phyloP scores from a whole-genome alignment of 2,888 invertebrate species.

The Torymus tubicola region DNA sequence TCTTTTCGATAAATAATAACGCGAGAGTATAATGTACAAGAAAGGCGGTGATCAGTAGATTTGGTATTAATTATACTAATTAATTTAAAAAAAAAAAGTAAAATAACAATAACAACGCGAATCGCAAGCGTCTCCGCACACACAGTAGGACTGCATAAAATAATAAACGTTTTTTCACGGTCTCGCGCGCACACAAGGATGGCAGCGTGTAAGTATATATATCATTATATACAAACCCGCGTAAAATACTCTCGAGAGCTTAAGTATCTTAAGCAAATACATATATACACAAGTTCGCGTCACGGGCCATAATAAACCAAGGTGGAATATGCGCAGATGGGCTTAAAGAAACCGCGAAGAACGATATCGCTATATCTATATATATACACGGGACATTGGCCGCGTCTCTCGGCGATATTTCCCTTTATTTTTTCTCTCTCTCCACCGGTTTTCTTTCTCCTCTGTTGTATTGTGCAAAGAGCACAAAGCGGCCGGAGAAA shows the following conservation, averaged over 20 bases:
- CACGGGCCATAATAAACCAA: slow-evolving; percentile 40
- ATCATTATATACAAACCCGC: not conserved
- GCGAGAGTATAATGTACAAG: not conserved
- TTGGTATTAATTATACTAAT: no score
- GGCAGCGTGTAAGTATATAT: no score
- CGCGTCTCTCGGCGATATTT: no score
- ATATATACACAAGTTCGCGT: slow-evolving; percentile 46
- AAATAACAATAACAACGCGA: not conserved
- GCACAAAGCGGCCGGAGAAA: no score
- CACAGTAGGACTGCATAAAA: not conserved
- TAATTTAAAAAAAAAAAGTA: not conserved
- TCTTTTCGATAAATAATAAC: not conserved
- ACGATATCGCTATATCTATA: no score
- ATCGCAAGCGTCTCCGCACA: not conserved
- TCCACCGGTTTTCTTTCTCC: no score
- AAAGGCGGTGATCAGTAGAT: no score
- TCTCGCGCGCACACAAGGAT: no score
- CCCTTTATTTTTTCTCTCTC: no score
- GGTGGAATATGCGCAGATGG: not conserved
- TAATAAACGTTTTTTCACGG: not conserved
- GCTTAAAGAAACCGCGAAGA: not conserved
- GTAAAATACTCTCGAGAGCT: slow-evolving; percentile 17
- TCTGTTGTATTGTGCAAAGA: no score
- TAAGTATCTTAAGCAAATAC: slow-evolving; percentile 30
- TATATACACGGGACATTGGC: no score